phyloP scores from a whole-genome alignment of 2,113 vertebrate genomes.

The Rhinoderma darwinii region DNA sequence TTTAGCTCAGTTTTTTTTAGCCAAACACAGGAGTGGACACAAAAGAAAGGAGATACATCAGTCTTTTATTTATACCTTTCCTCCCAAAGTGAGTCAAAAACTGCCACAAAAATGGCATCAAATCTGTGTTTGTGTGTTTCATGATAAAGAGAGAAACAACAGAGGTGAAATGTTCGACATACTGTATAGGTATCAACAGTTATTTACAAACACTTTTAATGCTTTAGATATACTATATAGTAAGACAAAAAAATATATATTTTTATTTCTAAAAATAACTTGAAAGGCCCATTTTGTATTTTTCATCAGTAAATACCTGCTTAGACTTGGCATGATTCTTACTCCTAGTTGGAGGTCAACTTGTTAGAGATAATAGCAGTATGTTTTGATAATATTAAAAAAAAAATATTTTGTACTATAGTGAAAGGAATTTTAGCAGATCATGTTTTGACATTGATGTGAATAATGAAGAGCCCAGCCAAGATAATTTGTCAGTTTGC shows the following conservation, averaged over 20 bases:
- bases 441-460: not conserved
- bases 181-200: not conserved
- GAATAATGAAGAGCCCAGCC: conserved; percentile 15
- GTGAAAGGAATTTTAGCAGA: not conserved
- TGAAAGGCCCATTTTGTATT: not conserved
- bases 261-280: not conserved
- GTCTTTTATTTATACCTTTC: no score
- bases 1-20: no score
- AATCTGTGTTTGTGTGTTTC: no score
- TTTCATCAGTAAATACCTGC: not conserved
- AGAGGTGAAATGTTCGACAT: no score
- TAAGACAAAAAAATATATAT: not conserved
- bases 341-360: not conserved
- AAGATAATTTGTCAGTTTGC: conserved; percentile 38
- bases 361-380: not conserved
- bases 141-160: no score
- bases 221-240: not conserved
- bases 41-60: no score
- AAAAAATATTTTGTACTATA: not conserved
- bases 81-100: no score
- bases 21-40: no score
- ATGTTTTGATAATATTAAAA: no score
- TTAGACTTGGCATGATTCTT: not conserved
- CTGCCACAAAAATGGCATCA: no score
- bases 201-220: not conserved